Percentiles rank a stretch among this genome's conserved stretches.
These are phyloP conservation scores for Pituophis catenifer DNA, from an alignment of 2,113 vertebrate species.

Conservation along the genomic window DNA sequence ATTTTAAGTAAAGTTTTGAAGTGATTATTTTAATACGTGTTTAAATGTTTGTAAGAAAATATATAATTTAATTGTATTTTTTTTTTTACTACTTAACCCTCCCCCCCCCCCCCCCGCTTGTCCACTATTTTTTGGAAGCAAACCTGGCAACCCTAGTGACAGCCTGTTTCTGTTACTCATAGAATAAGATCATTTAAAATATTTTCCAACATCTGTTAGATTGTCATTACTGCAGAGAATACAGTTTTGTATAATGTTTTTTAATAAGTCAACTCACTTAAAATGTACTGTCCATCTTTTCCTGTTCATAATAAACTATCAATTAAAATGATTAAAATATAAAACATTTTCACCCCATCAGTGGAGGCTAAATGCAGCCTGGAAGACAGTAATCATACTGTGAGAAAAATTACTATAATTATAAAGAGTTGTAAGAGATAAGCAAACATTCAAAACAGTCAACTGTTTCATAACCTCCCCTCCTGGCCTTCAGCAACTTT, in stretches of 20 bases:
- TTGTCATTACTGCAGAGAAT: background rate
- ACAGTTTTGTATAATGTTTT: background rate
- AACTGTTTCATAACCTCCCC: background rate
- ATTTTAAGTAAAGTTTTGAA: too few species aligned
- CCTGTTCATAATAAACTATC: background rate
- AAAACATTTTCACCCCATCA: background rate
- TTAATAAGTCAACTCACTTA: background rate
- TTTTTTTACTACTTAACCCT: too few species aligned
- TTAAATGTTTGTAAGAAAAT: too few species aligned
- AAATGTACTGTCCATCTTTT: background rate
- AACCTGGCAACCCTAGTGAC: too few species aligned
- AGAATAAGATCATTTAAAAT: background rate
- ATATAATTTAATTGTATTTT: too few species aligned
- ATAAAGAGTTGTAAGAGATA: background rate
- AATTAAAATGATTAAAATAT: background rate
- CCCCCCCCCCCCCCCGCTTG: too few species aligned
- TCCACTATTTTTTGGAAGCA: too few species aligned
- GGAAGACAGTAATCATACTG: background rate
- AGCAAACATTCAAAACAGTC: background rate
- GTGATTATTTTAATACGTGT: too few species aligned
- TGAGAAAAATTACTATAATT: background rate
- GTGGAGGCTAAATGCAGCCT: background rate
- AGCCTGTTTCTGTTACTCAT: background rate
- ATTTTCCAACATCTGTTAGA: conserved; percentile 6
- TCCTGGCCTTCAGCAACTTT: background rate